Conservation (phyloP, 1,140 invertebrate genomes). For the Calliphora vicina region DNA sequence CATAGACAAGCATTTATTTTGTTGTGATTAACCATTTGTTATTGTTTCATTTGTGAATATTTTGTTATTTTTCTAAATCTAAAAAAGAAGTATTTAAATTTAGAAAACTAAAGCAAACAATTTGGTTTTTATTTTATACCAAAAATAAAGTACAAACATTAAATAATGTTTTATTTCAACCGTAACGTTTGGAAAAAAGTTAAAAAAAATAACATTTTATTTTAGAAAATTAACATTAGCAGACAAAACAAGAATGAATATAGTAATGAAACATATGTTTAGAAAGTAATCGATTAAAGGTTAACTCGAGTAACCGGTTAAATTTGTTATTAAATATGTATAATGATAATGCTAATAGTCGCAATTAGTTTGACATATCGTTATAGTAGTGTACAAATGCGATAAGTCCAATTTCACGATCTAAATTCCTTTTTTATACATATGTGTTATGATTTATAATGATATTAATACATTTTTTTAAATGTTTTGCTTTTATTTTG, state of each 20-base stretch:
- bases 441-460: too few relatives aligned
- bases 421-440: too few relatives aligned
- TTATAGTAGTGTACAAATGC: too few relatives aligned
- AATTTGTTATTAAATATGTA: too few relatives aligned
- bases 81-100: not conserved
- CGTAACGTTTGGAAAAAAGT: not conserved
- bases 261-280: not conserved
- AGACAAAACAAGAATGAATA: not conserved
- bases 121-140: not conserved
- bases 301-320: not conserved
- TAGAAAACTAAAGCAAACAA: not conserved
- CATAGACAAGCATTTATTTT: not conserved
- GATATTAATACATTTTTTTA: too few relatives aligned
- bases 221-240: not conserved
- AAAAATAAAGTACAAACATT: too few relatives aligned
- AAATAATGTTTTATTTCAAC: conserved; percentile 23
- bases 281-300: not conserved
- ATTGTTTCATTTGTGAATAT: not conserved
- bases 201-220: not conserved
- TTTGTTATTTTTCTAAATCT: not conserved
- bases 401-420: too few relatives aligned
- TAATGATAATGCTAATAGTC: too few relatives aligned
- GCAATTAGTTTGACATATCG: too few relatives aligned
- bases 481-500: too few relatives aligned
- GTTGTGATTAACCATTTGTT: not conserved